phyloP scores from a whole-genome alignment of 2,888 invertebrate species.

The Agonum fuliginosum region DNA sequence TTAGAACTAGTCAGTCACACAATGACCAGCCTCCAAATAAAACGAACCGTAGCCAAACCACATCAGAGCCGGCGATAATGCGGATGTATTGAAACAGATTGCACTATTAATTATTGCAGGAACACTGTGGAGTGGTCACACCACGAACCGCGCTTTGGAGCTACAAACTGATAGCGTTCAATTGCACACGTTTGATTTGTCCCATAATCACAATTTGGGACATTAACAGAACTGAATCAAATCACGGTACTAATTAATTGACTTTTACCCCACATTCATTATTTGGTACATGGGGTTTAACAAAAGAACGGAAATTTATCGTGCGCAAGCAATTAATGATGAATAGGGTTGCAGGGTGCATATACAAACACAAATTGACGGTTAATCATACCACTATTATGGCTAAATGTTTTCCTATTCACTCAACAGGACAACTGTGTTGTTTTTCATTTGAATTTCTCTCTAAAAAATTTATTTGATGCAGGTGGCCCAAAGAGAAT shows the following conservation, averaged over 20 bases:
- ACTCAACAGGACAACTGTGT: no score
- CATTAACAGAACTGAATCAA: slow-evolving; percentile 51
- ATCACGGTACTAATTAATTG: slow-evolving; percentile 48
- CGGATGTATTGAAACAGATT: slow-evolving; percentile 52
- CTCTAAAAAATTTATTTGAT: no score
- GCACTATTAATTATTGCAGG: slow-evolving; percentile 48
- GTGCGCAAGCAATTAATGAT: not conserved
- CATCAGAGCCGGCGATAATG: slow-evolving; percentile 44
- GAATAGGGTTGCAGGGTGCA: no score
- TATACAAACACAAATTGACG: no score
- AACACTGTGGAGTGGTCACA: not conserved
- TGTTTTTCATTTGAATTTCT: no score
- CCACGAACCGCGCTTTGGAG: not conserved
- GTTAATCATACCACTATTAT: no score
- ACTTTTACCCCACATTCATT: slow-evolving; percentile 54
- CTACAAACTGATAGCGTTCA: slow-evolving; percentile 12
- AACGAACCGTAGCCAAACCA: slow-evolving; percentile 41
- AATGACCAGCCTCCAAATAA: slow-evolving; percentile 34
- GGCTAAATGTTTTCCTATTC: no score
- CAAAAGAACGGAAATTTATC: slow-evolving; percentile 30
- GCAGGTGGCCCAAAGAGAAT: no score
- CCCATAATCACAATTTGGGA: slow-evolving; percentile 36
- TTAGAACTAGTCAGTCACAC: no score
- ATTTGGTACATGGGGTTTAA: slow-evolving; percentile 17
- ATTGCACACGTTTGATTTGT: slow-evolving; percentile 46